phyloP scores from a whole-genome alignment of 2,113 vertebrate species.

The Corythoichthys intestinalis region DNA sequence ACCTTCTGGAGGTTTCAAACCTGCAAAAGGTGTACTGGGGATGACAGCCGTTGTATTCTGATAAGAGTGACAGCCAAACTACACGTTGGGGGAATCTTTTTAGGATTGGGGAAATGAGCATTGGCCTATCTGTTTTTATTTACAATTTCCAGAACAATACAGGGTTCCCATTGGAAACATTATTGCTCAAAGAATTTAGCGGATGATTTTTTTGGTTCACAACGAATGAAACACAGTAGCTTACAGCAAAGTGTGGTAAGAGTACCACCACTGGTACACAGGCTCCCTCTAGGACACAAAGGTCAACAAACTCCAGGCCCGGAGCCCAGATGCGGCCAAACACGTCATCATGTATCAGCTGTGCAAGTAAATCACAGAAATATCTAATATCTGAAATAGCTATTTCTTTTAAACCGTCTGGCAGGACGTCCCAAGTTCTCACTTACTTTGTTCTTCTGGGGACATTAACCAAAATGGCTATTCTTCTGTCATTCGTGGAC shows the following conservation, averaged over 20 bases:
- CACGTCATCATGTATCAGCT: too few relatives aligned
- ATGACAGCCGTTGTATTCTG: slow-evolving; percentile 29
- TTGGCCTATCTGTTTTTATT: not conserved
- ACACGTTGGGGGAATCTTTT: not conserved
- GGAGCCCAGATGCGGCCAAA: too few relatives aligned
- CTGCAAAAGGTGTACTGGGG: not conserved
- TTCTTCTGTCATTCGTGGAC: too few relatives aligned
- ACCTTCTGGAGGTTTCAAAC: slow-evolving; percentile 9
- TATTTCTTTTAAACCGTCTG: too few relatives aligned
- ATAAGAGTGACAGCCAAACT: slow-evolving; percentile 14
- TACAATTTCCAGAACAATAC: not conserved
- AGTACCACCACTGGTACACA: too few relatives aligned
- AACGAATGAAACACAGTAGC: not conserved
- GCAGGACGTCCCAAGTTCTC: too few relatives aligned
- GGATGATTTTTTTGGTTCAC: not conserved
- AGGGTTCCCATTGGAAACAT: not conserved
- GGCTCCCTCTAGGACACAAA: too few relatives aligned
- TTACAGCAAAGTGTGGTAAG: not conserved
- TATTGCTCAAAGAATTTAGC: not conserved
- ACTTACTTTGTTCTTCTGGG: too few relatives aligned
- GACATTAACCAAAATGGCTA: too few relatives aligned
- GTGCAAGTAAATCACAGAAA: too few relatives aligned
- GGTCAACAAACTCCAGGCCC: too few relatives aligned
- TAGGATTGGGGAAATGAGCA: not conserved
- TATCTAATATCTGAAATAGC: too few relatives aligned